Evolutionary conservation across 1,140 invertebrate genomes (phyloP).

Genomic region (Pseudomyrmex pallidus): DNA sequence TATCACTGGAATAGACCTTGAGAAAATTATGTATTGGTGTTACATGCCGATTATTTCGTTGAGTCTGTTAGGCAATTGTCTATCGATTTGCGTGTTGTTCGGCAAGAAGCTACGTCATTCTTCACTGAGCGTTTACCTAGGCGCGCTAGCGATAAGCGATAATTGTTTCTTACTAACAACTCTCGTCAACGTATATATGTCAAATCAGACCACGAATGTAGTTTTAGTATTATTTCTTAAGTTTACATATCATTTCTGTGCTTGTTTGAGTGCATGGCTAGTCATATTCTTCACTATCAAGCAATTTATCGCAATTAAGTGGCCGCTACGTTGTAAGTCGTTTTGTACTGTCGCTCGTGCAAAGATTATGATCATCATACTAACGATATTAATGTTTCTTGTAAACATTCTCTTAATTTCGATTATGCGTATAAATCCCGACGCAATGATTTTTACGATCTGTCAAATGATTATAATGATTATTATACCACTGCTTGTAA

Average conservation of each 20-base stretch:
- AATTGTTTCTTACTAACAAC: conserved; percentile 89
- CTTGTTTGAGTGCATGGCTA: conserved; percentile 92
- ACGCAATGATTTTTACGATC: no score
- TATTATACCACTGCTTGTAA: no score
- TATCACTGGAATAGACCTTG: no score
- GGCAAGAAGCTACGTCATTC: conserved; percentile 86
- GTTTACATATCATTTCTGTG: conserved; percentile 90
- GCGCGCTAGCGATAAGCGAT: conserved; percentile 91
- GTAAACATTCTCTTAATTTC: conserved; percentile 88
- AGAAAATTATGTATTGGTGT: conserved; percentile 79
- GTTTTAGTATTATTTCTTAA: no score
- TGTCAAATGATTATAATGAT: no score
- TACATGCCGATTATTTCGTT: conserved; percentile 90
- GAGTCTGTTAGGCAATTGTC: conserved; percentile 90
- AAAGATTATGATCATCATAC: conserved; percentile 86
- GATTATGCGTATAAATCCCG: conserved; percentile 80
- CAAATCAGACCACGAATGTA: no score
- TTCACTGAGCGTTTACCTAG: conserved; percentile 89
- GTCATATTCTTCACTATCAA: conserved; percentile 95
- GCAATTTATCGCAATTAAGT: conserved; percentile 92
- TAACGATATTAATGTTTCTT: conserved; percentile 86
- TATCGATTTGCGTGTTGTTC: conserved; percentile 91
- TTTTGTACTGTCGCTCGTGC: conserved; percentile 85
- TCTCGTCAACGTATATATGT: no score
- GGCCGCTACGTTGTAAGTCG: conserved; percentile 89